Base-by-base conservation (phyloP, 2,113 vertebrate species). In the Cephalophus harveyi region DNA sequence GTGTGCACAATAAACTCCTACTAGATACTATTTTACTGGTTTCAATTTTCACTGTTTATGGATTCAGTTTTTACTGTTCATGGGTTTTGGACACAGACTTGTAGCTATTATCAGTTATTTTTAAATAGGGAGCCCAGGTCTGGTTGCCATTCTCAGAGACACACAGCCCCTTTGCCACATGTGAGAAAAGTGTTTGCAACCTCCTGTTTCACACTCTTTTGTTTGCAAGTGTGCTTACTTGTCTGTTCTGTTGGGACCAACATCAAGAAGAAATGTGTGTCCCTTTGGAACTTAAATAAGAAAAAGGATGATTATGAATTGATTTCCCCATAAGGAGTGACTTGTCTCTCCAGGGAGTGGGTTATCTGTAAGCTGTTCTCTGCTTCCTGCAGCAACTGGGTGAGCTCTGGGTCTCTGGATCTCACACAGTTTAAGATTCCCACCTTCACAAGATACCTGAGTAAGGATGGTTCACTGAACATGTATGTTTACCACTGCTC, bases 1-100 rank as follows among this genome's bases (percentile, higher is more conserved):
- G 11, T 55, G 55, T 81, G 60, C 40, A 48, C 16, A 36, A 36
- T 64, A 60, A 86, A 87, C 84, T 87, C 84, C 88, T 87, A 48
- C 76, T 57, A 82, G 81, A 48, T 57, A 27, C 23, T 57, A 19
- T 46, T 28, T 82, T 57, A 48, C 36, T 57, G 23, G 5, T 82
- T 89, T 55, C 46, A 82, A 30, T 48, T 36, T 76, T 55, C 64
- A 48, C 93, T 21, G 16, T 89, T 57, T 43, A 36, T 55, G n/a
- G 57, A 81, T 46, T 87, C n/a, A 71, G 67, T 71, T 6, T 74
- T 54, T 67, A 46, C 93, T 21, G 7, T 88, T 55, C 40, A n/a
- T 54, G 55, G 55, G 52, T 62, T 87, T 94, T 50, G 48, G 40
- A 57, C 36, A 48, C 5, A 57, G n/a, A 48, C 25, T 8, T 8